Evolutionary conservation across 2,888 invertebrate species (phyloP).

Genomic region (Amorpha juglandis): DNA sequence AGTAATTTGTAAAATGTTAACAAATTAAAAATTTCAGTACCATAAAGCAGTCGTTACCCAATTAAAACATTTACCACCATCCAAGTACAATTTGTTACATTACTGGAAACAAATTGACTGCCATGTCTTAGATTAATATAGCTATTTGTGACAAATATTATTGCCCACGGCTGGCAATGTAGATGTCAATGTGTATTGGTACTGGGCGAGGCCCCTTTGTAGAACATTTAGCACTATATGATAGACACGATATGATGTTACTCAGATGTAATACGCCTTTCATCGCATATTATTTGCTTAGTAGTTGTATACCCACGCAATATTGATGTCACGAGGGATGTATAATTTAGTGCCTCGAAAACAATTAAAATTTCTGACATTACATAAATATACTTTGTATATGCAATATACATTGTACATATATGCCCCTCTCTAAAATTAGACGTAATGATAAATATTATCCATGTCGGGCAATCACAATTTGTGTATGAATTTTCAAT

Average conservation of each 20-base stretch:
- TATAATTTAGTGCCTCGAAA: neutral
- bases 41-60: too few species aligned
- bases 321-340: neutral
- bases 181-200: neutral
- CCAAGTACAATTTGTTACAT: neutral
- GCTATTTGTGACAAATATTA: neutral
- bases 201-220: conserved; percentile 11
- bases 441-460: too few species aligned
- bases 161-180: neutral
- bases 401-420: too few species aligned
- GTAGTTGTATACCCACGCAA: neutral
- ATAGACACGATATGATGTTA: neutral
- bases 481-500: too few species aligned
- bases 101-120: neutral
- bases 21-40: too few species aligned
- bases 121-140: neutral
- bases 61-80: neutral
- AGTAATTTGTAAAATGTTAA: too few species aligned
- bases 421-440: too few species aligned
- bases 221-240: neutral
- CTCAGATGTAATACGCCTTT: neutral
- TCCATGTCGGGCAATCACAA: too few species aligned
- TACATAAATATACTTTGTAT: neutral
- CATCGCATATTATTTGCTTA: neutral
- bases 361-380: neutral